Conservation (phyloP, 2,113 vertebrate genomes). For the Ameiurus melas region DNA sequence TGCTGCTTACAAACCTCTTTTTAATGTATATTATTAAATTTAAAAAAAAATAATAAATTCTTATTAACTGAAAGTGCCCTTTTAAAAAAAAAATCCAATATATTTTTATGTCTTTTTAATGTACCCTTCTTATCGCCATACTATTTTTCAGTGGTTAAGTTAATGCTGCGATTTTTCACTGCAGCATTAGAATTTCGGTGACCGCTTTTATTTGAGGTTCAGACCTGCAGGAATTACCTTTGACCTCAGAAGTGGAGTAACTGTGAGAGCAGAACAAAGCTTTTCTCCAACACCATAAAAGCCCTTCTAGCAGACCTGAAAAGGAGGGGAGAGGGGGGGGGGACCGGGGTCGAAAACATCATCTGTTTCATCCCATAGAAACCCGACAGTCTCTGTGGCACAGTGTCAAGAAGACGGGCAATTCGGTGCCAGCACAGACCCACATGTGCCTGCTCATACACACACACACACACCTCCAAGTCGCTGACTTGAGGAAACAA, state of each 20-base stretch:
- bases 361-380: conserved; percentile 20
- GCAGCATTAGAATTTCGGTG: conserved; percentile 13
- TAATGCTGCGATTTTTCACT: background rate
- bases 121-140: background rate
- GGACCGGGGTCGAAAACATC: background rate
- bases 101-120: background rate
- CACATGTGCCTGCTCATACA: conserved; percentile 28
- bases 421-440: conserved; percentile 28
- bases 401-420: conserved; percentile 23
- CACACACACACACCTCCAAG: conserved; percentile 10
- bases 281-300: conserved; percentile 31
- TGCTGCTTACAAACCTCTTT: background rate
- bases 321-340: background rate
- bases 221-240: conserved; percentile 21
- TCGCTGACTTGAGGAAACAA: conserved; percentile 48
- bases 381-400: conserved; percentile 31
- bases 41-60: background rate
- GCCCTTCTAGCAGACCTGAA: background rate
- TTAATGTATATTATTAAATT: background rate
- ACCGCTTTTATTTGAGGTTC: conserved; percentile 29
- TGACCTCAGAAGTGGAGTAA: conserved; percentile 32
- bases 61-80: background rate
- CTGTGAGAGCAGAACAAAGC: conserved; percentile 34
- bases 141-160: background rate
- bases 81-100: background rate